Evolutionary conservation across 2,113 vertebrate species (phyloP), one percentile per base, ranked within the genome.

Genomic region (Eptesicus fuscus): DNA sequence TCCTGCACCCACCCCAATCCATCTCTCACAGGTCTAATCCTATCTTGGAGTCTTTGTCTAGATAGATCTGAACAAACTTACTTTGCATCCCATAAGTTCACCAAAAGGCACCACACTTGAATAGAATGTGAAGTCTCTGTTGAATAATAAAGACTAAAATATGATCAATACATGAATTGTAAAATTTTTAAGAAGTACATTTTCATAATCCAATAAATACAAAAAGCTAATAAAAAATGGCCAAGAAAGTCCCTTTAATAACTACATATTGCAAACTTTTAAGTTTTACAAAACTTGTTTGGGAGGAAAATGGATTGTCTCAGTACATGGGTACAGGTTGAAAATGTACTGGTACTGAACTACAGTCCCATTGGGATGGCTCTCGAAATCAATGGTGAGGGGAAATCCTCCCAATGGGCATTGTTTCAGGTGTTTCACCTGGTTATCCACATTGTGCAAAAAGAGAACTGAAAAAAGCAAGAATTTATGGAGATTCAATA

Each of bases 171-270:
- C 67, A 17, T 4, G 16, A 77, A 49, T 83, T 11, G 40, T 4
- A 82, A 70, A 86, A 77, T 77, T 76, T 77, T 53, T 14, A 83
- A 86, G 42, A 30, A 83, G n/a, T 16, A 13, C 35, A 88, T 76
- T 77, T 63, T 44, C n/a, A 32, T 30, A 51, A 14, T 8, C 69
- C 1, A 42, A 71, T 25, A 51, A 51, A 61, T 53, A 9, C 32
- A 40, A 25, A 51, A 28, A 79, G 59, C n/a, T 42, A 47, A 67
- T 37, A 67, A 67, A 35, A 47, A 56, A 25, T 59, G 49, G 17
- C 37, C 11, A 5, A 17, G 2, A 56, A 76, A 77, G 7, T 20
- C 17, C 56, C 2, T 82, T 69, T 40, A 76, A 35, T n/a, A 59
- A 79, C 32, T 40, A 47, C 8, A 76, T 4, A 35, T 7, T 30